phyloP scores from a whole-genome alignment of 2,888 invertebrate species.

The Plebejus argus region DNA sequence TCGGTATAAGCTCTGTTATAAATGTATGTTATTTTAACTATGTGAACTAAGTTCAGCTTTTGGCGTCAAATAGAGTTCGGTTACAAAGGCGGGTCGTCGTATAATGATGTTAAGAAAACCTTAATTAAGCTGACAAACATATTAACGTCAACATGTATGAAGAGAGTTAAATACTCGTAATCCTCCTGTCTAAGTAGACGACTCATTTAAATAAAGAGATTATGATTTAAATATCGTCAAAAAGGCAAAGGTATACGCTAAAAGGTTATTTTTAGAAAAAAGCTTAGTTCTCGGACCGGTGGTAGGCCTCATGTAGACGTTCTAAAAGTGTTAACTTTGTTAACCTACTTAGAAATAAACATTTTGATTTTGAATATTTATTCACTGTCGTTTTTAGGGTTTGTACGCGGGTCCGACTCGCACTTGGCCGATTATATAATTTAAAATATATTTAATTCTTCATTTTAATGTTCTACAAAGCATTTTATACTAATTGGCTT shows the following conservation, averaged over 20 bases:
- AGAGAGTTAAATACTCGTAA: neutral
- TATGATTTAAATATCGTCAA: neutral
- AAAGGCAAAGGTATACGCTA: no score
- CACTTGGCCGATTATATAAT: no score
- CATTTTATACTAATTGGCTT: neutral
- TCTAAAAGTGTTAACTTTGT: no score
- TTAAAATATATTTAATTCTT: neutral
- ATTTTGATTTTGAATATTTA: no score
- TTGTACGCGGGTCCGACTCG: no score
- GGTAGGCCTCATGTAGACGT: no score
- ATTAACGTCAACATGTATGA: neutral
- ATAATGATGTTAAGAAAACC: neutral
- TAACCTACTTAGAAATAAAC: no score
- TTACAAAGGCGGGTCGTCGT: slow-evolving; percentile 1
- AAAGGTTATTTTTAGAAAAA: no score
- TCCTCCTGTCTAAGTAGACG: neutral
- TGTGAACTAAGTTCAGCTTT: slow-evolving; percentile 2
- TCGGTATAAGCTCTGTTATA: neutral
- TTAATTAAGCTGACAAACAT: slow-evolving; percentile 4
- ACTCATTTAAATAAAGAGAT: neutral
- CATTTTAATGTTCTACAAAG: neutral
- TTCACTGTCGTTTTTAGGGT: no score
- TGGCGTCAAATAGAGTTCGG: slow-evolving; percentile 4
- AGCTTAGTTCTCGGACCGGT: no score
- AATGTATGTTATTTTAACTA: neutral